These are phyloP conservation scores for Caenorhabditis doughertyi DNA, from an alignment of 2,888 invertebrate species.

Conservation along the genomic window DNA sequence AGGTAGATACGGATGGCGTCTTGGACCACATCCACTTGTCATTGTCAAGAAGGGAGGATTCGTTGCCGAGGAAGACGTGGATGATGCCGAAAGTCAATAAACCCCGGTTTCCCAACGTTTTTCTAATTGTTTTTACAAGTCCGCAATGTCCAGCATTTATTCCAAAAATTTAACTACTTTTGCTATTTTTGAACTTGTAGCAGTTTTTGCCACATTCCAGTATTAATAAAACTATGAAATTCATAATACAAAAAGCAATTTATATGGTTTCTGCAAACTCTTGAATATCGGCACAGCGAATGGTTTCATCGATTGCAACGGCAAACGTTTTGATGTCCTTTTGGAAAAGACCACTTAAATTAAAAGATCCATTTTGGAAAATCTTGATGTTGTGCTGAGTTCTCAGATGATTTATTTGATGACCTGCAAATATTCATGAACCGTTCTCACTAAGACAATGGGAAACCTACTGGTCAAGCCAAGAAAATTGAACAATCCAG, in stretches of 20 bases:
- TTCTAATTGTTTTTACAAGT: neutral
- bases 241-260: too few species aligned
- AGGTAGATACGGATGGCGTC: conserved; percentile 73
- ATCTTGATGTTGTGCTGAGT: conserved; percentile 87
- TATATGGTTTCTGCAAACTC: too few species aligned
- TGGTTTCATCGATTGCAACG: conserved; percentile 83
- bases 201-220: too few species aligned
- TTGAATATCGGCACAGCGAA: too few species aligned
- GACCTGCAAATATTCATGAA: conserved; percentile 70
- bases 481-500: conserved; percentile 99
- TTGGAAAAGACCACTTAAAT: conserved; percentile 92
- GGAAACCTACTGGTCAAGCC: conserved; percentile 87
- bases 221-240: too few species aligned
- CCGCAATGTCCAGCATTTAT: conserved; percentile 15
- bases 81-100: conserved; percentile 33
- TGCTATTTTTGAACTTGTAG: neutral
- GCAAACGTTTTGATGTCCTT: conserved; percentile 94
- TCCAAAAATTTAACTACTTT: too few species aligned
- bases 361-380: conserved; percentile 94
- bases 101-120: neutral
- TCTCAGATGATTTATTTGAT: conserved; percentile 78
- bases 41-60: conserved; percentile 69
- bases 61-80: conserved; percentile 60
- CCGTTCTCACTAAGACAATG: neutral
- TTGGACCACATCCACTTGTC: conserved; percentile 78